Percentiles rank a stretch among this genome's conserved stretches.
Evolutionary conservation across 2,888 invertebrate genomes (phyloP).

Genomic region (Cheiracanthium punctorium): DNA sequence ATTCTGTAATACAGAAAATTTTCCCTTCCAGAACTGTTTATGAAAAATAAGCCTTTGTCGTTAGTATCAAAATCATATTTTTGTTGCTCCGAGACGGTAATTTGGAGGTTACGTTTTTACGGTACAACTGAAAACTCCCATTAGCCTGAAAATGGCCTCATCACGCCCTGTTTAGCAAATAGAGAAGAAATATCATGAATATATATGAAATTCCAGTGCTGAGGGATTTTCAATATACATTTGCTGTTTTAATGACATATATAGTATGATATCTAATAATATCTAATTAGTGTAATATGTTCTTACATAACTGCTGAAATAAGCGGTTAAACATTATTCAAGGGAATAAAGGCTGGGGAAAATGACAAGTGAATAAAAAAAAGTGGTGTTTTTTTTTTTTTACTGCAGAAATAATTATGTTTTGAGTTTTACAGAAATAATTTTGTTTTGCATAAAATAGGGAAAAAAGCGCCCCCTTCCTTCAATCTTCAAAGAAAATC

Average conservation of each 20-base stretch:
- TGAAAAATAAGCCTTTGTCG: not conserved
- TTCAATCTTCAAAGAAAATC: no score
- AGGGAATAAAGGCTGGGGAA: no score
- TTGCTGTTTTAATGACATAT: not conserved
- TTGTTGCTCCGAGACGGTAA: conserved; percentile 38
- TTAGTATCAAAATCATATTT: conserved; percentile 2
- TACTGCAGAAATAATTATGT: no score
- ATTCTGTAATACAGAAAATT: conserved; percentile 12
- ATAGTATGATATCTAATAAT: no score
- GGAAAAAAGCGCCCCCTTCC: no score
- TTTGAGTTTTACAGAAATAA: no score
- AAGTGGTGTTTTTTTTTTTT: no score
- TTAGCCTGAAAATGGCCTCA: conserved; percentile 4
- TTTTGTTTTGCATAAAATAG: no score
- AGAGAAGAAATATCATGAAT: not conserved
- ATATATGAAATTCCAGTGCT: not conserved
- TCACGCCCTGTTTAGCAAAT: conserved; percentile 10
- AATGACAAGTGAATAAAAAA: no score
- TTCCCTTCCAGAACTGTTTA: conserved; percentile 26
- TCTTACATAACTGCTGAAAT: no score
- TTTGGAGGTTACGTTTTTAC: conserved; percentile 15
- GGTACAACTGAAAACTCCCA: conserved; percentile 22
- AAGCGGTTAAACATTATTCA: no score
- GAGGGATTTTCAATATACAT: not conserved
- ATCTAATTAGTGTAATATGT: not conserved